Percentiles rank a stretch among this genome's conserved stretches.
phyloP scores from a whole-genome alignment of 2,113 vertebrate genomes.

The Sinocyclocheilus grahami region DNA sequence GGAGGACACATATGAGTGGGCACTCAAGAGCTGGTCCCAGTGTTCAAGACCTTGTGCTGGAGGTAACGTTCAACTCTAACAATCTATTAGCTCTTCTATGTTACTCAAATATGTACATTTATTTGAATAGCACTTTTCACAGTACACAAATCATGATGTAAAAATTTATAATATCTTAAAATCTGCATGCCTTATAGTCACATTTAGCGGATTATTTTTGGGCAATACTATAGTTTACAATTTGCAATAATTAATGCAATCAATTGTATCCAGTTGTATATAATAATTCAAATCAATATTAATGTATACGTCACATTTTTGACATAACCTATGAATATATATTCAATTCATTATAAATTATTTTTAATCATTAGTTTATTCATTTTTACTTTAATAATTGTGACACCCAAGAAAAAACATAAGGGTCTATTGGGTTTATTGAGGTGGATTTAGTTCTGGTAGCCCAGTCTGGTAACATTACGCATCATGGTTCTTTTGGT shows the following conservation, averaged over 20 bases:
- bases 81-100: no score
- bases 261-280: not conserved
- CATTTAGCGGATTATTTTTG: no score
- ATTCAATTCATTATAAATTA: not conserved
- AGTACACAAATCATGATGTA: no score
- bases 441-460: not conserved
- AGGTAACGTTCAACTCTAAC: slow-evolving; percentile 74
- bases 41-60: slow-evolving; percentile 92
- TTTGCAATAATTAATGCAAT: no score
- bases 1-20: slow-evolving; percentile 94
- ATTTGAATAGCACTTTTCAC: no score
- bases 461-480: not conserved
- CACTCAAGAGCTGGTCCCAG: slow-evolving; percentile 95
- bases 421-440: not conserved
- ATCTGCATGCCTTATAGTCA: no score
- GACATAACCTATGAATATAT: not conserved
- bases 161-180: no score
- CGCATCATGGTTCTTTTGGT: not conserved
- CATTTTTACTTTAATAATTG: not conserved
- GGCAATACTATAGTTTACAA: no score
- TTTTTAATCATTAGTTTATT: not conserved
- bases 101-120: not conserved
- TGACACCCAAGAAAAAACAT: not conserved
- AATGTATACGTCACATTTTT: not conserved
- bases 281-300: not conserved